Percentiles rank a stretch among this genome's conserved stretches.
Evolutionary conservation across 2,888 invertebrate genomes (phyloP).

Genomic region (Protophormia terraenovae): DNA sequence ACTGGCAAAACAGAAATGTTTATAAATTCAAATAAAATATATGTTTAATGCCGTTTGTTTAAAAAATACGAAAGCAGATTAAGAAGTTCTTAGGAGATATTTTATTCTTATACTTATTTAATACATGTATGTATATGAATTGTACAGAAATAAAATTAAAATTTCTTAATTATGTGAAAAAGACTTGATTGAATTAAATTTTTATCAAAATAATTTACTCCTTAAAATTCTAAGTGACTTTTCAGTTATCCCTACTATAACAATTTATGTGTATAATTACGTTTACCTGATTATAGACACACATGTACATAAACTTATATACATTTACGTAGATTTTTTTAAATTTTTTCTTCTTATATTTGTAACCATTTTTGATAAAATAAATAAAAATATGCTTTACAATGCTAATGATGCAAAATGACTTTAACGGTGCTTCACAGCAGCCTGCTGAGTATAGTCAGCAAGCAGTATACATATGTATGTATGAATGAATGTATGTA

Average conservation of each 20-base stretch:
- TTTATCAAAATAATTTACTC: too few species aligned
- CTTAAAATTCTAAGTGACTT: neutral
- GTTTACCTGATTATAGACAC: neutral
- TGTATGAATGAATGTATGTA: too few species aligned
- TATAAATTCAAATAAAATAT: neutral
- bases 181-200: too few species aligned
- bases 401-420: slow-evolving; percentile 79
- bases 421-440: slow-evolving; percentile 75
- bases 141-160: too few species aligned
- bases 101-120: too few species aligned
- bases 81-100: neutral
- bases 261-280: neutral
- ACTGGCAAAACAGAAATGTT: slow-evolving; percentile 18
- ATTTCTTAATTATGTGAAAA: too few species aligned
- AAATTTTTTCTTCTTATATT: neutral
- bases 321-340: neutral
- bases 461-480: neutral
- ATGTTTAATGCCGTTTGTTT: neutral
- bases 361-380: slow-evolving; percentile 57
- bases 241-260: neutral
- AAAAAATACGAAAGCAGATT: neutral
- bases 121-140: too few species aligned
- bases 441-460: slow-evolving; percentile 51
- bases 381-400: slow-evolving; percentile 63
- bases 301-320: neutral